A percentile compares a stretch with the other conserved stretches of the same genome.
phyloP scores from a whole-genome alignment of 2,797 vertebrate species.

The Astyanax mexicanus region DNA sequence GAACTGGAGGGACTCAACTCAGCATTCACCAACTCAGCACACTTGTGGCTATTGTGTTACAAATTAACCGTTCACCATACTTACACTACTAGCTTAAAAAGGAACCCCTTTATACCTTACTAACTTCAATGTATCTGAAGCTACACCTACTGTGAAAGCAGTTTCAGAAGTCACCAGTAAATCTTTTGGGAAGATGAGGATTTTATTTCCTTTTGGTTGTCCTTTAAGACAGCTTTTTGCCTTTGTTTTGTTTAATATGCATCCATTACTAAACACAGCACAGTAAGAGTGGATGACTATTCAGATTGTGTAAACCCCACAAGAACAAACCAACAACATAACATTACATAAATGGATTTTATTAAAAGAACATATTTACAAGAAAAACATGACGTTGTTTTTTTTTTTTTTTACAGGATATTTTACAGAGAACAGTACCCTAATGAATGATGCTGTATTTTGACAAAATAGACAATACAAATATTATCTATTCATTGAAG shows the following conservation, averaged over 20 bases:
- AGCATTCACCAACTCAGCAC: not conserved
- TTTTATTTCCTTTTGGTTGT: too few species aligned
- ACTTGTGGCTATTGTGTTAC: not conserved
- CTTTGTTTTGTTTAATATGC: too few species aligned
- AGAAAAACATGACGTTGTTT: constrained; percentile 47
- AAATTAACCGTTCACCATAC: not conserved
- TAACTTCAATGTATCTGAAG: too few species aligned
- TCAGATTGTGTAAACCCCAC: too few species aligned
- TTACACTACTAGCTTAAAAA: too few species aligned
- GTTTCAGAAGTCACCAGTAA: too few species aligned
- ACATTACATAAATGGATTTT: constrained; percentile 64
- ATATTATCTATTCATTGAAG: constrained; percentile 38
- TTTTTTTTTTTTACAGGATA: constrained; percentile 13
- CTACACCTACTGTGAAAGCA: too few species aligned
- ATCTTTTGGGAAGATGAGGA: too few species aligned
- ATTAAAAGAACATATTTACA: constrained; percentile 80
- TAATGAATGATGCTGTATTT: constrained; percentile 41
- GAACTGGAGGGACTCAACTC: not conserved
- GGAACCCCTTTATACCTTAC: too few species aligned
- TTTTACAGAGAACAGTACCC: constrained; percentile 48
- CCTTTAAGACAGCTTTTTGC: too few species aligned
- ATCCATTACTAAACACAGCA: too few species aligned
- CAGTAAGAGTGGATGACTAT: too few species aligned
- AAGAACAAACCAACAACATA: not conserved
- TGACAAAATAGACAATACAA: constrained; percentile 43